Evolutionary conservation across 2,888 invertebrate genomes (phyloP).

Genomic region (Drosophila picticornis): DNA sequence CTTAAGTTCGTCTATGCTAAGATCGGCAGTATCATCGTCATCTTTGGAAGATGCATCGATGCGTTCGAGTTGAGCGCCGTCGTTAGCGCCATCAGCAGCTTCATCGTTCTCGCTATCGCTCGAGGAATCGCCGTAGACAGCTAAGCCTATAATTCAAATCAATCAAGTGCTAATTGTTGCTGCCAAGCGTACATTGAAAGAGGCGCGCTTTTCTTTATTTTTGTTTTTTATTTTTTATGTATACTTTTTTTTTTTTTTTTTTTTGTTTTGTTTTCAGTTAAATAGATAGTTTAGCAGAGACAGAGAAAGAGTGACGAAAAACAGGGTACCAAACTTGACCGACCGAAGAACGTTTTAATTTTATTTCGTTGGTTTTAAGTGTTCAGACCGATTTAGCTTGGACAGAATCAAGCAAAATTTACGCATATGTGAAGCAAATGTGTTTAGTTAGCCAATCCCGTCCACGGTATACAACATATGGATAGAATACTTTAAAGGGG

Average conservation of each 20-base stretch:
- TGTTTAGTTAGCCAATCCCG: conserved; percentile 29
- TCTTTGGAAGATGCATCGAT: conserved; percentile 85
- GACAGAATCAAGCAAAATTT: conserved; percentile 27
- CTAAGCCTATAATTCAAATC: conserved; percentile 89
- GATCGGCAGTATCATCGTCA: conserved; percentile 41
- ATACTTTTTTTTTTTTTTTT: conserved; percentile 10
- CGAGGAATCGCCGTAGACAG: conserved; percentile 90
- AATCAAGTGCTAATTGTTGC: conserved; percentile 82
- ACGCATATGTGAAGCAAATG: background rate
- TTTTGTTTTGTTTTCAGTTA: conserved; percentile 12
- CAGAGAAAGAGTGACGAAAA: conserved; percentile 7
- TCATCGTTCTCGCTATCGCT: conserved; percentile 88
- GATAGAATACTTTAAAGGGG: conserved; percentile 9
- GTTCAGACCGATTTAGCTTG: conserved; percentile 2
- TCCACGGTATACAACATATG: conserved; percentile 23
- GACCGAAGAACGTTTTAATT: conserved; percentile 7
- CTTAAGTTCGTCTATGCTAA: conserved; percentile 89
- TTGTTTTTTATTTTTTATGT: conserved; percentile 9
- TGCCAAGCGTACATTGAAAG: conserved; percentile 45
- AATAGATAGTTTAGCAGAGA: conserved; percentile 30
- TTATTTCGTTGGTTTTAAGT: background rate
- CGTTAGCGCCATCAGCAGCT: conserved; percentile 46
- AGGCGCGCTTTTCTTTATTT: conserved; percentile 40
- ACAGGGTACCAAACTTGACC: conserved; percentile 4
- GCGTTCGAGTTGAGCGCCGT: conserved; percentile 74